phyloP scores from a whole-genome alignment of 2,797 vertebrate genomes.

The Chloroceryle amazona region DNA sequence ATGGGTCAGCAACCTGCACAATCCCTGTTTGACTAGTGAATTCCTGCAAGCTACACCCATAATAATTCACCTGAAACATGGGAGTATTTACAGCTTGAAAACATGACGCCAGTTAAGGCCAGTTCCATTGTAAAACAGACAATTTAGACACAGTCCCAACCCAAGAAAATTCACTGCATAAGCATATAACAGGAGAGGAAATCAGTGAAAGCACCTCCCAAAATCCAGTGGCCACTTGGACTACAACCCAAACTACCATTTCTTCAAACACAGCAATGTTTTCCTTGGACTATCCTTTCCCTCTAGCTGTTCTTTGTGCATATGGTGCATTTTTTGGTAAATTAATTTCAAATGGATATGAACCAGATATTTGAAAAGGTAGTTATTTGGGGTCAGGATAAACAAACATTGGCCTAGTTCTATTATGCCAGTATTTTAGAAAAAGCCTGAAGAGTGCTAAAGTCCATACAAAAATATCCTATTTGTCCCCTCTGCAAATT shows the following conservation, averaged over 20 bases:
- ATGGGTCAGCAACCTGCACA: background rate
- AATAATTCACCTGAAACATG: background rate
- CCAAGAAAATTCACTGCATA: background rate
- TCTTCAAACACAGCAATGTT: background rate
- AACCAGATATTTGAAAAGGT: background rate
- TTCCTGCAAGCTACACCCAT: background rate
- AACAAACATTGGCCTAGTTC: background rate
- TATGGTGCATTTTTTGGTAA: background rate
- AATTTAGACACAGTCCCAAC: background rate
- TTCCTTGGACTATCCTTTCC: background rate
- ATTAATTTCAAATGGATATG: background rate
- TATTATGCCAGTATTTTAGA: background rate
- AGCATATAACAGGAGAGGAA: background rate
- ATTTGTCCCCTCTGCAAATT: background rate
- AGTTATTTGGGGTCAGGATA: background rate
- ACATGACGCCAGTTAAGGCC: background rate
- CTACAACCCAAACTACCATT: background rate
- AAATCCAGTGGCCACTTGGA: background rate
- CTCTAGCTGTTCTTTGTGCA: background rate
- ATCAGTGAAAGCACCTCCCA: background rate
- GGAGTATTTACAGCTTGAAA: background rate
- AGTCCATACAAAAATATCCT: background rate
- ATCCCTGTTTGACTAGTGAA: background rate
- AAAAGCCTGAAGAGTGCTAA: background rate
- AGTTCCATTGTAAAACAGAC: background rate